Base-by-base conservation (phyloP, 1,140 invertebrate species). In the Leptinotarsa lineolata region DNA sequence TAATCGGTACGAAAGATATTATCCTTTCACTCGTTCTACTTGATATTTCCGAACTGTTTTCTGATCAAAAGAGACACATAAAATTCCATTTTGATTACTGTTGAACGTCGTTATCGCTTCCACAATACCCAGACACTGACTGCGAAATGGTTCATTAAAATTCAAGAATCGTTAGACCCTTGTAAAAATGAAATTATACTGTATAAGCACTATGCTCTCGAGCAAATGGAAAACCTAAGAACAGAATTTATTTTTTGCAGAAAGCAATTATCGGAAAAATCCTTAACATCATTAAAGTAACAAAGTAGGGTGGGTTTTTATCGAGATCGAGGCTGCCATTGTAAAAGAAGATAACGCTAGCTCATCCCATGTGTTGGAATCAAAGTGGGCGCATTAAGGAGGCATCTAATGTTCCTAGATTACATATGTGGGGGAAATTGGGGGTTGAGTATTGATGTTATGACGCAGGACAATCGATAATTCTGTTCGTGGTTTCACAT, bases 321-420 rank as follows among this genome's bases (percentile, higher is more conserved):
- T 74, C 68, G 68, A 58, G 67, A 54, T 68, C 46, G 44, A 59
- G n/a, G 60, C 60, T 48, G 61, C 21, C 65, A 74, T 74, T 74
- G 72, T 65, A 61, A 20, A 54, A 68, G 68, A 44, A 70, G 68
- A 74, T 74, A 74, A 74, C 54, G 66, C 72, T 24, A 60, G 66
- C 66, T 74, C 73, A 74, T 70, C 72, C 72, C 72, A 70, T 78
- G 74, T 74, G 77, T 76, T 65, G 74, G 72, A 78, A 78, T 78
- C 77, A 78, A 78, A 78, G 77, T 78, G 68, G 77, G 75, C 67
- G 75, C 75, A 78, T 78, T 78, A 78, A 68, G 21, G 58, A 13
- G n/a, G 15, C 12, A 45, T 68, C n/a, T 54, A 67, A 67, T 45
- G 65, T 67, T 46, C 44, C 15, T 46, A 44, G 65, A 67, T 67